A percentile compares a stretch with the other conserved stretches of the same genome.
Conservation (phyloP, 2,888 invertebrate genomes). For the Agriotes lineatus region DNA sequence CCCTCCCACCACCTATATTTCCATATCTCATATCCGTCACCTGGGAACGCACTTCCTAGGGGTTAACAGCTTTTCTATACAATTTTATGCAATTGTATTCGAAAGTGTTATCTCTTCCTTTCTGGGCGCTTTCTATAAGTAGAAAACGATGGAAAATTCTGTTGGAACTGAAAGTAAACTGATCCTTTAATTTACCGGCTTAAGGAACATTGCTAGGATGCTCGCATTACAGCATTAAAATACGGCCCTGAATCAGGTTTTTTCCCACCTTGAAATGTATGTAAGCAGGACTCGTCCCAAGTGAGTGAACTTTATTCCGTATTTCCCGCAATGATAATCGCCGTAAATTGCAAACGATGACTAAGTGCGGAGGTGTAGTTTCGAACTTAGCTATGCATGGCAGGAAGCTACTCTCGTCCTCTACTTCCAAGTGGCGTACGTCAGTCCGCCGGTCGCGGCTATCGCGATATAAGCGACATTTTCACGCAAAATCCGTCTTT, state of each 20-base stretch:
- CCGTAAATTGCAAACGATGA: conserved; percentile 34
- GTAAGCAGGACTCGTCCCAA: conserved; percentile 1
- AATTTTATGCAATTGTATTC: too few relatives aligned
- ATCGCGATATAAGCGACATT: background rate
- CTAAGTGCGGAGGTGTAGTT: conserved; percentile 39
- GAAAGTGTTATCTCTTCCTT: too few relatives aligned
- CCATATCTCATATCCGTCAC: too few relatives aligned
- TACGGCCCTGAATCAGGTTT: conserved; percentile 1
- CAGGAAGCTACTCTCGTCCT: conserved; percentile 30
- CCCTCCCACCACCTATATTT: too few relatives aligned
- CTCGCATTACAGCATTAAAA: too few relatives aligned
- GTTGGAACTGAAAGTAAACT: too few relatives aligned
- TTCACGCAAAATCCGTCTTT: conserved; percentile 4
- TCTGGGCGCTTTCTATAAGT: too few relatives aligned
- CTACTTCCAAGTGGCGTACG: conserved; percentile 14
- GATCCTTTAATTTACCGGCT: too few relatives aligned
- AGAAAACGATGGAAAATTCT: too few relatives aligned
- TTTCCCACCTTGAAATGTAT: background rate
- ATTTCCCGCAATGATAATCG: conserved; percentile 17
- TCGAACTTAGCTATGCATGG: conserved; percentile 30
- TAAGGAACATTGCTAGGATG: too few relatives aligned
- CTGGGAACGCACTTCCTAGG: too few relatives aligned
- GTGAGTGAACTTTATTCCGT: conserved; percentile 15
- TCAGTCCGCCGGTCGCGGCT: conserved; percentile 8
- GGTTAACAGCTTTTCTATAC: too few relatives aligned